These are phyloP conservation scores for Spea bombifrons DNA, from an alignment of 2,113 vertebrate genomes.

Conservation along the genomic window DNA sequence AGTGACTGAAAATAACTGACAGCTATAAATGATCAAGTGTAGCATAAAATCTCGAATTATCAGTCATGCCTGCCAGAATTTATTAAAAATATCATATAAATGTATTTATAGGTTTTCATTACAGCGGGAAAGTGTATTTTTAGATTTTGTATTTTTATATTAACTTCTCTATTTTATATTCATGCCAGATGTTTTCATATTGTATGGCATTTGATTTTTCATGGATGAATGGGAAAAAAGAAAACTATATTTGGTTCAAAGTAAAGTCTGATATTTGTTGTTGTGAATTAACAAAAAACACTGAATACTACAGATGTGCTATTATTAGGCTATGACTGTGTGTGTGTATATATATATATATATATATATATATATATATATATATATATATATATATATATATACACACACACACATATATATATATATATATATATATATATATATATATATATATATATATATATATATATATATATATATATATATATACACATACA, in stretches of 20 bases:
- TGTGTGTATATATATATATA: neutral
- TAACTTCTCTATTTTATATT: slow-evolving; percentile 20
- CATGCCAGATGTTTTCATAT: slow-evolving; percentile 12
- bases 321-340: neutral
- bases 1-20: slow-evolving; percentile 34
- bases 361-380: neutral
- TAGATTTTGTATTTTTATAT: slow-evolving; percentile 29
- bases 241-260: slow-evolving; percentile 39
- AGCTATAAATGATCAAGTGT: slow-evolving; percentile 39
- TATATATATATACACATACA: slow-evolving; percentile 1
- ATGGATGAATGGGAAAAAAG: slow-evolving; percentile 27
- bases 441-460: neutral
- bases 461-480: neutral
- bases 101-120: slow-evolving; percentile 25
- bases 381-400: neutral
- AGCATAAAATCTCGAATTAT: slow-evolving; percentile 21
- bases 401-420: neutral
- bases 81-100: slow-evolving; percentile 27
- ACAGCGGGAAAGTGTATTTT: slow-evolving; percentile 11
- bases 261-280: slow-evolving; percentile 13
- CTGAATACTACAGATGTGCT: slow-evolving; percentile 14
- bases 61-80: slow-evolving; percentile 17
- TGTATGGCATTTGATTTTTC: slow-evolving; percentile 18
- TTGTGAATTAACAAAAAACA: neutral
- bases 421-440: neutral